Base-by-base conservation (phyloP, 2,888 invertebrate species). In the Agrotis puta region DNA sequence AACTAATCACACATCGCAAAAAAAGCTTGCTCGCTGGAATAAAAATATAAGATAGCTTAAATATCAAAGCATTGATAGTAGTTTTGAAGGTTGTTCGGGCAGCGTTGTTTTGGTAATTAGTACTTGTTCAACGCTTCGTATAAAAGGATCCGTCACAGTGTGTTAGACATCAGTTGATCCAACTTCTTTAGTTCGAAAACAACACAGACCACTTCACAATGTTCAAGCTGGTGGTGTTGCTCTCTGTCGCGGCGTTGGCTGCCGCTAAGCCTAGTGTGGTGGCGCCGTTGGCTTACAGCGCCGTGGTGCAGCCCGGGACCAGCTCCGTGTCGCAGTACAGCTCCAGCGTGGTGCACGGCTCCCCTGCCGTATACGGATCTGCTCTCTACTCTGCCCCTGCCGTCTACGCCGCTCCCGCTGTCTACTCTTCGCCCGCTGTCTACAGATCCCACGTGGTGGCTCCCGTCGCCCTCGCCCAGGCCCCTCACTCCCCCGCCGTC, bases 161-260 rank as follows among this genome's bases (percentile, higher is more conserved):
- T 72, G 79, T 86, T 83, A 81, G 87, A 78, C 92, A 95, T 95
- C 94, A 95, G 93, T 95, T 91, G 90, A 92, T 93, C 90, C 90
- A 86, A 88, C 77, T 89, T 88, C 85, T 87, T 89, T 89, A 90
- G 88, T 87, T 88, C 89, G 87, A 86, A 82, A 89, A 91, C 87
- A 88, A 94, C 94, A 92, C 93, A 94, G 93, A 95, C 93, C 94
- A 74, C 75, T 75, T 75, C 80, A 95, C 89, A 88, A 96, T 96
- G 96, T 94, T 87, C 89, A 95, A 95, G 91, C 90, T 96, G 96
- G 96, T 97, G 96, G 97, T 97, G 93, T 96, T 97, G 95, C 96
- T 96, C 90, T 97, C 97, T 88, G 92, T 97, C 77, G 91, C 96
- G 89, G 96, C 97, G 88, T 86, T 97, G 90, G 97, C 95, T 81